Evolutionary conservation across 2,888 invertebrate species (phyloP).

Genomic region (Disparrhopalites patrizii): DNA sequence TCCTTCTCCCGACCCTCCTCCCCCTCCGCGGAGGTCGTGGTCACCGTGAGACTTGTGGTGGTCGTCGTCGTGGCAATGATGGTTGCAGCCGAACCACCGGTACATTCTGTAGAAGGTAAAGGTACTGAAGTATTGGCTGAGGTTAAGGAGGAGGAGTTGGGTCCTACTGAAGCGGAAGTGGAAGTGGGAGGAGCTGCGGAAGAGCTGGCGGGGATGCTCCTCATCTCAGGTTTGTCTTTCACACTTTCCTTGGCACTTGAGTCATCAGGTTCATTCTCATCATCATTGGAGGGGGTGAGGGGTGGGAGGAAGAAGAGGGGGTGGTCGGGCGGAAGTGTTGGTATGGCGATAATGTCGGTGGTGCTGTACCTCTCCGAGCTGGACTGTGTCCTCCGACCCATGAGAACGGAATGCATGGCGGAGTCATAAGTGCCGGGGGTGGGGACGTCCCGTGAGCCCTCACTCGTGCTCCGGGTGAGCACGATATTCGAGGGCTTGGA

Average conservation of each 20-base stretch:
- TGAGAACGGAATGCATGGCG: conserved; percentile 36
- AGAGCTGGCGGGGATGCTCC: background rate
- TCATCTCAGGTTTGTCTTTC: conserved; percentile 27
- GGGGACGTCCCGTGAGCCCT: conserved; percentile 59
- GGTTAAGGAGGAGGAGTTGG: background rate
- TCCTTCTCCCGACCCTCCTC: background rate
- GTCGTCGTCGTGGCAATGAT: background rate
- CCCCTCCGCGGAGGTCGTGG: background rate
- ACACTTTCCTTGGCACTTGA: conserved; percentile 42
- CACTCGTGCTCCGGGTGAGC: conserved; percentile 71
- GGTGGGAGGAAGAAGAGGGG: conserved; percentile 20
- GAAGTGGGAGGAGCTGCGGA: conserved; percentile 8
- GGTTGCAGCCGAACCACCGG: background rate
- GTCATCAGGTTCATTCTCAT: conserved; percentile 28
- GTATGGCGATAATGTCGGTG: background rate
- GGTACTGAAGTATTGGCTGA: background rate
- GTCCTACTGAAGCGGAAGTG: conserved; percentile 20
- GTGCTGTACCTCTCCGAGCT: conserved; percentile 35
- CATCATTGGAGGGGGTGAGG: conserved; percentile 19
- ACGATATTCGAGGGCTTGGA: conserved; percentile 55
- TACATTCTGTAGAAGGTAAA: background rate
- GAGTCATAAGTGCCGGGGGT: conserved; percentile 29
- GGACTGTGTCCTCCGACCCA: conserved; percentile 46
- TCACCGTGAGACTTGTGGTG: background rate
- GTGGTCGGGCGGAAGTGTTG: conserved; percentile 14